Evolutionary conservation across 2,797 vertebrate genomes (phyloP).

Genomic region (Chaenodraco wilsoni): DNA sequence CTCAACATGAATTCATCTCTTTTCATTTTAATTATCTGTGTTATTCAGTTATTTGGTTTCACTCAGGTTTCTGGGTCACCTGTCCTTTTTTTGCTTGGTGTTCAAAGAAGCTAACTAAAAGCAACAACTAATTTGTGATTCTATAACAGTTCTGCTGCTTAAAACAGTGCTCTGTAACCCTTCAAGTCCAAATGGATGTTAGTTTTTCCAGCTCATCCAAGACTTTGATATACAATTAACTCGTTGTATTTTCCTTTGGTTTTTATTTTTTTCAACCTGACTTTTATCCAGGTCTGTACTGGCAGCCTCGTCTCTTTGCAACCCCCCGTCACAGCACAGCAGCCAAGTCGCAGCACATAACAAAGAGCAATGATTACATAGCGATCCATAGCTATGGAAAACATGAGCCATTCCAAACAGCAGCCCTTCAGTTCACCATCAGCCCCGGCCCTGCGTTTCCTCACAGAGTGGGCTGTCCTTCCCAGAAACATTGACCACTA

Average conservation of each 20-base stretch:
- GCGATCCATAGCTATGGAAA: conserved; percentile 77
- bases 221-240: conserved; percentile 52
- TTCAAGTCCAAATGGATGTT: conserved; percentile 26
- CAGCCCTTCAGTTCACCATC: conserved; percentile 51
- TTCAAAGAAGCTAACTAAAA: conserved; percentile 38
- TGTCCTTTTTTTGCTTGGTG: conserved; percentile 32
- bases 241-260: conserved; percentile 31
- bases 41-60: conserved; percentile 46
- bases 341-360: conserved; percentile 69
- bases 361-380: conserved; percentile 76
- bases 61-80: conserved; percentile 62
- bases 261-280: conserved; percentile 31
- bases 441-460: conserved; percentile 42
- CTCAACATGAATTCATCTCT: conserved; percentile 35
- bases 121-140: conserved; percentile 48
- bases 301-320: conserved; percentile 36
- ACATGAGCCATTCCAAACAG: conserved; percentile 61
- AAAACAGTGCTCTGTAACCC: conserved; percentile 28
- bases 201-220: background rate
- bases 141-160: conserved; percentile 2
- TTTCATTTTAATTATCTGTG: conserved; percentile 48
- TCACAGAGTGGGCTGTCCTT: conserved; percentile 62
- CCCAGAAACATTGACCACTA: conserved; percentile 80
- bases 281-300: conserved; percentile 29
- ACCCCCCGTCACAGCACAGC: conserved; percentile 42